Base-by-base conservation (phyloP, 2,113 vertebrate genomes). In the Silurus glanis region DNA sequence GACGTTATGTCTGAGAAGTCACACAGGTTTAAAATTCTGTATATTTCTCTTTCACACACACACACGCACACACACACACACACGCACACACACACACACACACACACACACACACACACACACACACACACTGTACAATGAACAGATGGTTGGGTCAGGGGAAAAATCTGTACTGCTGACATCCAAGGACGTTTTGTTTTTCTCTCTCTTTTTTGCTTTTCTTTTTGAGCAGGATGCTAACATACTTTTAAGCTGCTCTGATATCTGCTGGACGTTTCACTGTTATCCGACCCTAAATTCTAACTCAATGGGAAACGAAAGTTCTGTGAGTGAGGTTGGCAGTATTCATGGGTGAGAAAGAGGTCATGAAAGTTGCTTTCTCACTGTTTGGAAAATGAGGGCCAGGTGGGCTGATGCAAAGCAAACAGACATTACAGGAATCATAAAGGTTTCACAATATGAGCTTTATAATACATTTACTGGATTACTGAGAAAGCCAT, bases 101-200 rank as follows among this genome's bases (percentile, higher is more conserved):
- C 17, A 45, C 56, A 71, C 37, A 69, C 81, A 83, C 12, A 9
- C 61, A 66, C 82, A 83, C 25, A 71, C n/a, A 37, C 37, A 37
- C 37, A 75, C 19, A 9, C 61, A 66, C 82, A 83, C 25, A 71
- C n/a, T 55, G 19, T 55, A 71, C 76, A 80, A 25, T 82, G 59
- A 88, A 67, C 87, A 87, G 83, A 88, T 85, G 87, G 87, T 74
- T 51, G 59, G 72, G 83, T 74, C 55, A 64, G 74, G 8, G 16
- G 62, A 72, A 72, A 80, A 86, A 85, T 37, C n/a, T 66, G 84
- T 47, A 69, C 61, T 69, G 51, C 21, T 58, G 51, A 80, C 62
- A 59, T 45, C 53, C 75, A 45, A 85, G 66, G 69, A 45, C 47
- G 13, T 64, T 62, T 59, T 84, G 10, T 61, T 56, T 14, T 19